Conservation (phyloP, 2,888 invertebrate genomes). For the Aphidius colemani region DNA sequence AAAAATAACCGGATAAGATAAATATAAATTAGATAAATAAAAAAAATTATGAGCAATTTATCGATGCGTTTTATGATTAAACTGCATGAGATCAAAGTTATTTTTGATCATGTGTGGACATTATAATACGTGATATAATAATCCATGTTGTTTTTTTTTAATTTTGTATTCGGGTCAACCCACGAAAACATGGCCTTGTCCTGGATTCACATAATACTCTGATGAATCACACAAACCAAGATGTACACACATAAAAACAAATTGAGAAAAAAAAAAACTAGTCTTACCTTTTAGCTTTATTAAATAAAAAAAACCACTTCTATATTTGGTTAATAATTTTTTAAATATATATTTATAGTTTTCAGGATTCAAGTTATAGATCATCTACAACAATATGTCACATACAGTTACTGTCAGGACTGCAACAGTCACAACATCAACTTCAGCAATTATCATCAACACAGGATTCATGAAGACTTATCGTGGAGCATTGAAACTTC, state of each 20-base stretch:
- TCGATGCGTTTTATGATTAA: slow-evolving; percentile 9
- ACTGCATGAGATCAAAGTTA: slow-evolving; percentile 32
- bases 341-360: slow-evolving; percentile 2
- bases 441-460: slow-evolving; percentile 79
- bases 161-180: slow-evolving; percentile 39
- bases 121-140: too few species aligned
- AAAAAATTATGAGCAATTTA: too few species aligned
- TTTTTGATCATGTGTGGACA: slow-evolving; percentile 25
- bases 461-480: slow-evolving; percentile 79
- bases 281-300: not conserved
- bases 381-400: slow-evolving; percentile 69
- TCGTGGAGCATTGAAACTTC: slow-evolving; percentile 80
- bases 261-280: not conserved
- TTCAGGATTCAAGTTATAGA: slow-evolving; percentile 11
- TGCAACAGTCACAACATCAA: slow-evolving; percentile 74
- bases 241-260: not conserved
- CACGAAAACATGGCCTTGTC: slow-evolving; percentile 47
- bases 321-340: too few species aligned
- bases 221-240: not conserved
- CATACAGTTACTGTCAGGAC: slow-evolving; percentile 83
- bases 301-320: too few species aligned
- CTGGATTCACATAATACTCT: slow-evolving; percentile 35
- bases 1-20: too few species aligned
- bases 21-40: too few species aligned
- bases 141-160: not conserved